Conservation (phyloP, 2,797 vertebrate species). For the Cyprinodon diabolis region DNA sequence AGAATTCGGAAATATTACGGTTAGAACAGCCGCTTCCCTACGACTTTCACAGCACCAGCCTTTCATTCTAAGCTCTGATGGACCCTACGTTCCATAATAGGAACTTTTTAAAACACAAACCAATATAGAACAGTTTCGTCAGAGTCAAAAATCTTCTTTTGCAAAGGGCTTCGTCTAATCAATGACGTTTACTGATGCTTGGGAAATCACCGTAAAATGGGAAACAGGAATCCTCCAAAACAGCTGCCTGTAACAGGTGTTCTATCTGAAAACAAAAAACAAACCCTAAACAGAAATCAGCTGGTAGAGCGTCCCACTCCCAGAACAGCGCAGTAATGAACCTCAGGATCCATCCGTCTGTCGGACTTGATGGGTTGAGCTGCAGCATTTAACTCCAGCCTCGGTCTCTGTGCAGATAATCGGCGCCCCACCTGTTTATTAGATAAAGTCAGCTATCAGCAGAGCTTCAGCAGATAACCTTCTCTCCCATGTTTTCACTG, state of each 20-base stretch:
- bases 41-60: no score
- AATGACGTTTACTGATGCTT: neutral
- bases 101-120: no score
- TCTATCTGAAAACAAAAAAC: no score
- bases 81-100: no score
- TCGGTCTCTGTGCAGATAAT: constrained; percentile 25
- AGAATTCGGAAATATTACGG: no score
- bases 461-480: constrained; percentile 40
- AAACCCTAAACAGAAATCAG: neutral
- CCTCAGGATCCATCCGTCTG: constrained; percentile 31
- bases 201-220: neutral
- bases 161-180: neutral
- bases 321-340: neutral
- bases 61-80: no score
- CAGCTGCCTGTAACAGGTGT: neutral
- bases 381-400: constrained; percentile 18
- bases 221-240: neutral
- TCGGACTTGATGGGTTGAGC: constrained; percentile 7
- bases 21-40: no score
- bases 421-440: constrained; percentile 47
- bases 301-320: neutral
- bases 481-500: constrained; percentile 21
- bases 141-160: no score
- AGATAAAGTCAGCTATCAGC: constrained; percentile 46
- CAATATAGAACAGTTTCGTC: no score